phyloP scores from a whole-genome alignment of 2,113 vertebrate species.

The Tetraodon nigroviridis region DNA sequence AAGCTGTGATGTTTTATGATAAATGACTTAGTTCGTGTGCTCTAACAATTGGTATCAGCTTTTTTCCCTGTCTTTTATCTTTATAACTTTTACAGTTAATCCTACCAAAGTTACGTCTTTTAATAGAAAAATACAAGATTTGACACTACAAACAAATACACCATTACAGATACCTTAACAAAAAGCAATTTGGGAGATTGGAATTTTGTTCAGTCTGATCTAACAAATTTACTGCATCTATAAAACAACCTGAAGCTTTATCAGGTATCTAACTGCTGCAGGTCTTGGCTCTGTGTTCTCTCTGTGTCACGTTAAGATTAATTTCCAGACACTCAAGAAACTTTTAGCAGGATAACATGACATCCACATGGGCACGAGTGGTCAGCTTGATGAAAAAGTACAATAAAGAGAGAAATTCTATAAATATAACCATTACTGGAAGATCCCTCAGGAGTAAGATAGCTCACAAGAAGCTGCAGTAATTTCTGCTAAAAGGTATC shows the following conservation, averaged over 20 bases:
- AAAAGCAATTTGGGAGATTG: no score
- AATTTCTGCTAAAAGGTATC: neutral
- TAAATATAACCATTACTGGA: neutral
- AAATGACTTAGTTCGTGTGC: neutral
- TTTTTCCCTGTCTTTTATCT: no score
- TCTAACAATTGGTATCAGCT: no score
- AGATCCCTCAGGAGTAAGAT: neutral
- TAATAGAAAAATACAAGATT: no score
- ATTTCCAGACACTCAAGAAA: conserved; percentile 47
- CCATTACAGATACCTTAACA: no score
- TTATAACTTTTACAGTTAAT: no score
- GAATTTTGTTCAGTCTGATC: no score
- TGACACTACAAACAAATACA: no score
- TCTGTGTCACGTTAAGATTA: conserved; percentile 55
- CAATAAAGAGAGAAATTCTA: conserved; percentile 15
- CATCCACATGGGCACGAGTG: conserved; percentile 4
- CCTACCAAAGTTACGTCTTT: no score
- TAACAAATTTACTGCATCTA: no score
- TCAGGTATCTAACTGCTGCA: neutral
- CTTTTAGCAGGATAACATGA: conserved; percentile 27
- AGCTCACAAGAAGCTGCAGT: neutral
- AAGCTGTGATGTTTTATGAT: neutral
- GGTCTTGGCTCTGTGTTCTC: conserved; percentile 49
- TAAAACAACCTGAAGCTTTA: no score
- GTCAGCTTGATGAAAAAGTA: conserved; percentile 13